These are phyloP conservation scores for Dufourea novaeangliae DNA, from an alignment of 1,140 invertebrate genomes.

Conservation along the genomic window DNA sequence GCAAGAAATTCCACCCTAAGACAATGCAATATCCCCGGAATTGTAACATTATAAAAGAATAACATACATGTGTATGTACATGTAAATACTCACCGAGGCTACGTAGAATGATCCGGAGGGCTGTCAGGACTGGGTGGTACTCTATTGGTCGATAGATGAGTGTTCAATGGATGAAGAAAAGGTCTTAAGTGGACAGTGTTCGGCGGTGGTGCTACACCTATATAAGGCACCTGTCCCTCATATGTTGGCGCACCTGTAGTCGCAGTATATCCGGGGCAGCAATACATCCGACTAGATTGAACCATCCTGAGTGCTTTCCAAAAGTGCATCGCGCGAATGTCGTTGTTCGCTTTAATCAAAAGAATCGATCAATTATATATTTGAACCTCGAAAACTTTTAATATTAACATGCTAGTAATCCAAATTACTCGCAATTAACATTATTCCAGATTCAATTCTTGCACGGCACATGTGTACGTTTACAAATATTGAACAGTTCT, in stretches of 20 bases:
- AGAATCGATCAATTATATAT: constrained; percentile 17
- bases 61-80: too few relatives aligned
- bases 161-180: constrained; percentile 51
- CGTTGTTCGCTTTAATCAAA: constrained; percentile 60
- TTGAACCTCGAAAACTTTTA: background rate
- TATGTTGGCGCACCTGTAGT: constrained; percentile 66
- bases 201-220: constrained; percentile 59
- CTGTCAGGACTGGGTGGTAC: constrained; percentile 64
- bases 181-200: constrained; percentile 52
- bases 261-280: constrained; percentile 46
- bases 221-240: constrained; percentile 62
- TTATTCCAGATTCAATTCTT: too few relatives aligned
- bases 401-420: too few relatives aligned
- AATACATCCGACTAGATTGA: constrained; percentile 33
- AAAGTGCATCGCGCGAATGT: constrained; percentile 63
- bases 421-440: too few relatives aligned
- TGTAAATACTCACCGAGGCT: constrained; percentile 70
- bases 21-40: too few relatives aligned
- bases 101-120: constrained; percentile 65
- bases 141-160: constrained; percentile 52
- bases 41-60: background rate
- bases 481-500: too few relatives aligned
- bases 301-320: constrained; percentile 51
- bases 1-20: too few relatives aligned
- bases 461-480: too few relatives aligned